Evolutionary conservation across 2,888 invertebrate species (phyloP), one percentile per base, ranked within the genome.

Genomic region (Leptinotarsa juncta): DNA sequence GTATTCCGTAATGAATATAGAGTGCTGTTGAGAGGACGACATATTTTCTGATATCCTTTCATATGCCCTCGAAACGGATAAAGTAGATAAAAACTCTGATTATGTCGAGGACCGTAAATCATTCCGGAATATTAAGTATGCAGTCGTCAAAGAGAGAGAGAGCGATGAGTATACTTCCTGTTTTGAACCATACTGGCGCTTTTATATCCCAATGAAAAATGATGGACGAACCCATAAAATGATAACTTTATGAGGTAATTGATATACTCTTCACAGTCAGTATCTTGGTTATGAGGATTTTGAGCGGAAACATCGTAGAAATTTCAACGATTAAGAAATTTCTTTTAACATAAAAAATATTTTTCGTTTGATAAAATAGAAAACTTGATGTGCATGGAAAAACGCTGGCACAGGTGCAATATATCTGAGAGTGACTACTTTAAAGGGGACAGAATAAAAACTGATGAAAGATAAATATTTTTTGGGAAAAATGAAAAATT

Each of bases 1-100:
- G 66, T 68, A 50, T 71, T 53, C 67, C 42, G 70, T 75, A 75
- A 75, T 75, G 72, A 70, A 75, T 75, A 75, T 75, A 72, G 72
- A 75, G 71, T 23, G 42, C 69, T 72, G 65, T 57, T 57, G 69
- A 65, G 72, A 53, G 62, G 66, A 60, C 69, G 57, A 65, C 70
- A 73, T 73, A 73, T 73, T 69, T 67, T 26, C 20, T 15, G 18
- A 10, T 67, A 23, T 67, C 51, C 50, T 67, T 50, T 67, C 50
- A 53, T 67, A 67, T 51, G 15, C 42, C 68, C 23, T 15, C 53
- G 68, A 23, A 68, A 55, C 53, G 50, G 55, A 69, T 42, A 53
- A 48, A 53, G 57, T 69, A 57, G 57, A 69, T 57, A 69, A 69
- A 69, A 69, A 57, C 69, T 55, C 20, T 20, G 23, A 49, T 57